These are phyloP conservation scores for Grus americana DNA, from an alignment of 2,113 vertebrate species.

Conservation along the genomic window DNA sequence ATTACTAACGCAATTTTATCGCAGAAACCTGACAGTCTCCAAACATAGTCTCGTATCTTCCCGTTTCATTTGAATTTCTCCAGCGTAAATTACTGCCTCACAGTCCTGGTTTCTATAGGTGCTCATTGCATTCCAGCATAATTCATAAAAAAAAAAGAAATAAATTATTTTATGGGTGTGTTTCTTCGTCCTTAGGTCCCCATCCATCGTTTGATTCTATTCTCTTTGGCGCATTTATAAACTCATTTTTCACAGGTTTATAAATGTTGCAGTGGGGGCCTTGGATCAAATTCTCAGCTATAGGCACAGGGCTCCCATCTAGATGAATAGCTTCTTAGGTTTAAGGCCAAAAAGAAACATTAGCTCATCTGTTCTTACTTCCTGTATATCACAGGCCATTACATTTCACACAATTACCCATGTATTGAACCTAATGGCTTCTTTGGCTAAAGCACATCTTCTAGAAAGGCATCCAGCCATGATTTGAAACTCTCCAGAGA, in stretches of 20 bases:
- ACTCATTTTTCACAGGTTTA: slow-evolving; percentile 43
- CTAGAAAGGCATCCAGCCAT: slow-evolving; percentile 41
- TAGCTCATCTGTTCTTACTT: slow-evolving; percentile 55
- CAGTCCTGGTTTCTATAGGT: slow-evolving; percentile 22
- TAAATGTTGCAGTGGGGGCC: neutral
- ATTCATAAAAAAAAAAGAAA: neutral
- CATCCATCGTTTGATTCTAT: neutral
- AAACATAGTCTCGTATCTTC: slow-evolving; percentile 14
- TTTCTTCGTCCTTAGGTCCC: neutral
- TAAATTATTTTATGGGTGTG: neutral
- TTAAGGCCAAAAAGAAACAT: slow-evolving; percentile 55
- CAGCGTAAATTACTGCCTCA: slow-evolving; percentile 21
- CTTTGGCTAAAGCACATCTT: slow-evolving; percentile 32
- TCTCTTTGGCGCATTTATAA: neutral
- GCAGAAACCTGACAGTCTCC: slow-evolving; percentile 51
- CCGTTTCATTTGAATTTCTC: slow-evolving; percentile 30
- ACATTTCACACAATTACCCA: slow-evolving; percentile 52
- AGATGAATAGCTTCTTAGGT: slow-evolving; percentile 48
- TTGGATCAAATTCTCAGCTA: slow-evolving; percentile 32
- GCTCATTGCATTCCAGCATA: neutral
- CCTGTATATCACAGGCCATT: slow-evolving; percentile 53
- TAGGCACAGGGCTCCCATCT: neutral
- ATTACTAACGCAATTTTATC: slow-evolving; percentile 67
- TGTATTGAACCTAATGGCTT: slow-evolving; percentile 51
- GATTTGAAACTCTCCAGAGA: slow-evolving; percentile 29